phyloP scores from a whole-genome alignment of 2,888 invertebrate genomes.

The Pammene aurita region DNA sequence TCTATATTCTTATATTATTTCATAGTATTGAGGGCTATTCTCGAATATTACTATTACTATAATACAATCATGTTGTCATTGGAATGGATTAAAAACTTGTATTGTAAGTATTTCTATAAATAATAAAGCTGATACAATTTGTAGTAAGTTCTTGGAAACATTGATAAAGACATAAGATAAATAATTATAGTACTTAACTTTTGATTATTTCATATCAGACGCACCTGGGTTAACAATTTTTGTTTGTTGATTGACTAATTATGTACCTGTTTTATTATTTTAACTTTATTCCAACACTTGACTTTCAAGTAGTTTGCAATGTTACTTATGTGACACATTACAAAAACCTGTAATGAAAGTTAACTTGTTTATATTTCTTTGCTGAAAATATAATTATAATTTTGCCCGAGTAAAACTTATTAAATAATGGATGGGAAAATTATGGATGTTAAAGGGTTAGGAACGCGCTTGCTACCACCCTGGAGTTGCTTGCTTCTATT shows the following conservation, averaged over 20 bases:
- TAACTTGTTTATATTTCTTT: too few species aligned
- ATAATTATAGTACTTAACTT: background rate
- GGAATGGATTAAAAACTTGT: background rate
- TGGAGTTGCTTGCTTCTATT: too few species aligned
- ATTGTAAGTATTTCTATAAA: too few species aligned
- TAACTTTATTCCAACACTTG: background rate
- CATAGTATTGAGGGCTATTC: too few species aligned
- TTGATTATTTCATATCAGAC: constrained; percentile 1
- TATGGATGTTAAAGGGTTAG: too few species aligned
- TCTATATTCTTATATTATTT: too few species aligned
- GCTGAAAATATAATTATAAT: too few species aligned
- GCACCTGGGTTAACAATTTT: constrained; percentile 24
- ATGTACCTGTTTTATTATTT: background rate
- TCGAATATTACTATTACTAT: background rate
- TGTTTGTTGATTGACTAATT: constrained; percentile 7
- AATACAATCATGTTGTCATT: background rate
- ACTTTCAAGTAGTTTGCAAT: background rate
- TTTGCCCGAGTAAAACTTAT: too few species aligned
- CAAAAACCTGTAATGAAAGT: background rate
- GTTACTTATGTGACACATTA: background rate
- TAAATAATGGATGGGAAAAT: too few species aligned
- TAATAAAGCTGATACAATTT: too few species aligned
- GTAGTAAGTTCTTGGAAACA: constrained; percentile 19
- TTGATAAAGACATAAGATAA: constrained; percentile 9
- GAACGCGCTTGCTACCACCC: too few species aligned